Base-by-base conservation (phyloP, 2,888 invertebrate genomes). In the Meloe dianella region DNA sequence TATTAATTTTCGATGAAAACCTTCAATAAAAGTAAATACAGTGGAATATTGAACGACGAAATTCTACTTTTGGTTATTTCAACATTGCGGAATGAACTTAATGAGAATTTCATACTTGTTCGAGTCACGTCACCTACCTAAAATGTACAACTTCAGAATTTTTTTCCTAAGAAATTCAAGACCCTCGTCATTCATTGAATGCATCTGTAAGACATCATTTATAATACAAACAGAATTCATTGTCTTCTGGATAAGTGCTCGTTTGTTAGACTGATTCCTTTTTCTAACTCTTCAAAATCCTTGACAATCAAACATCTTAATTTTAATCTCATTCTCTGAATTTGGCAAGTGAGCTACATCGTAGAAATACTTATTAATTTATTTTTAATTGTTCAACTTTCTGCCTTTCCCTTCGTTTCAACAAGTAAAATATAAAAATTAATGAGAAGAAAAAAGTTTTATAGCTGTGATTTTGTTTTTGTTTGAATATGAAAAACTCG, bases 171-270 rank as follows among this genome's bases (percentile, higher is more conserved):
- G 6, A 24, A 14, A 54, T 10, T 54, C 22, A 12, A 51, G 51
- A 51, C 10, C 24, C 12, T 51, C 27, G n/a, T 27, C 7, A 27
- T 54, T 24, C 7, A 3, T 29, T 32, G 20, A 38, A 24, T 22
- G 30, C 32, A 59, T 8, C 20, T 56, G 27, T 56, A 62, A 32
- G 32, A 62, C 35, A 62, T 62, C 35, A 30, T 62, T 62, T 62
- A 59, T 59, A 62, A 62, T 62, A 57, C 57, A 57, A 27, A 38
- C 12, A 56, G 57, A 62, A 17, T 32, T 56, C 35, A 24, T 35
- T 35, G n/a, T 54, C 24, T 35, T 24, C 20, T 27, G 54, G 27
- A 38, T 57, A 57, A 62, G 62, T 62, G 57, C 32, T 56, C 30
- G 62, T 56, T 62, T 62, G 62, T 57, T 60, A 14, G 29, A 27